Evolutionary conservation across 2,797 vertebrate species (phyloP).

Genomic region (Anomalospiza imberbis): DNA sequence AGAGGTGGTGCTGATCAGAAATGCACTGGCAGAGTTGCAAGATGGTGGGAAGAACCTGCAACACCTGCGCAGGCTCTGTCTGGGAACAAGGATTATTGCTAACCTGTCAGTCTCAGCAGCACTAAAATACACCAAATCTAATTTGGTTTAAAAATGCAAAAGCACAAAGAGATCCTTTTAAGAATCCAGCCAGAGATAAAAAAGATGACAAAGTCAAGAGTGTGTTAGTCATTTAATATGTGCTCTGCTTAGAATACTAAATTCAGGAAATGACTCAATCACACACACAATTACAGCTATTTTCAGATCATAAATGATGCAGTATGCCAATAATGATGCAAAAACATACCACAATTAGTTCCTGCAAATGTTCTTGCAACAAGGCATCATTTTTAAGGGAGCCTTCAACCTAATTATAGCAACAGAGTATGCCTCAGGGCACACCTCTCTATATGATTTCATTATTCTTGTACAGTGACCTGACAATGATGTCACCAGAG

Average conservation of each 20-base stretch:
- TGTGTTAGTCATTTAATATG: conserved; percentile 71
- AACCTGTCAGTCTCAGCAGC: conserved; percentile 33
- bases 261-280: conserved; percentile 79
- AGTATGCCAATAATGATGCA: conserved; percentile 65
- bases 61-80: background rate
- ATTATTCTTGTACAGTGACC: conserved; percentile 67
- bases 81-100: conserved; percentile 15
- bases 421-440: conserved; percentile 62
- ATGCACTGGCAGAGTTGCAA: background rate
- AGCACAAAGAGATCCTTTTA: conserved; percentile 51
- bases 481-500: conserved; percentile 65
- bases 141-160: conserved; percentile 58
- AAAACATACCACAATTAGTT: conserved; percentile 76
- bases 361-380: conserved; percentile 68
- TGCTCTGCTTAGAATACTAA: conserved; percentile 68
- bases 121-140: conserved; percentile 9
- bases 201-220: conserved; percentile 71
- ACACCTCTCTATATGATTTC: conserved; percentile 67
- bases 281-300: conserved; percentile 75
- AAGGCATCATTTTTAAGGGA: conserved; percentile 71
- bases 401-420: conserved; percentile 73
- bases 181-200: conserved; percentile 60
- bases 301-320: conserved; percentile 75
- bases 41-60: background rate
- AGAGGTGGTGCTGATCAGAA: background rate